Evolutionary conservation across 1,140 invertebrate genomes (phyloP).

Genomic region (Drosophila lacertosa): DNA sequence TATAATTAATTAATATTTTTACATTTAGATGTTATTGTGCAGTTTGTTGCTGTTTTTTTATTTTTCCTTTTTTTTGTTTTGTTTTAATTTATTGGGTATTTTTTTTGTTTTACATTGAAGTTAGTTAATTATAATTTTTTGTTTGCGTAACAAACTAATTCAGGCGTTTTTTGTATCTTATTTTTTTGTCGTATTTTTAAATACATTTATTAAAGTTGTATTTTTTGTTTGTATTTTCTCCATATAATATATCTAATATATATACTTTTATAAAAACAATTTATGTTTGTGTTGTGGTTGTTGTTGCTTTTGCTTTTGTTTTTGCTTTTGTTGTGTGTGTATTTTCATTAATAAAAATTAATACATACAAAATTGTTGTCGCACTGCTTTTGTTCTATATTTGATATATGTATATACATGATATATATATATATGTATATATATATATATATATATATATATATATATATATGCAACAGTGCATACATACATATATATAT

Average conservation of each 20-base stretch:
- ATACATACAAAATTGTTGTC: constrained; percentile 78
- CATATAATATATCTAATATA: constrained; percentile 52
- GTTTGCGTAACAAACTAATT: constrained; percentile 79
- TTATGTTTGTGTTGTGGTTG: constrained; percentile 65
- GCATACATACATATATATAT: constrained; percentile 38
- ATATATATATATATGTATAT: constrained; percentile 46
- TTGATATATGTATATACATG: constrained; percentile 47
- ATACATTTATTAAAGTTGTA: constrained; percentile 57
- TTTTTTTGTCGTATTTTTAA: constrained; percentile 50
- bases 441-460: constrained; percentile 56
- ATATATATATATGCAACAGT: constrained; percentile 45
- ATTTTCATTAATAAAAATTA: constrained; percentile 71
- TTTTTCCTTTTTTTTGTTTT: constrained; percentile 42
- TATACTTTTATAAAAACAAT: constrained; percentile 81
- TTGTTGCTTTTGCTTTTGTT: constrained; percentile 50
- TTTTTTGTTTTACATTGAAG: constrained; percentile 46
- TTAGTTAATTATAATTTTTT: constrained; percentile 54
- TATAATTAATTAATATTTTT: constrained; percentile 73
- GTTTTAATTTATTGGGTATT: constrained; percentile 30
- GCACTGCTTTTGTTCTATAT: constrained; percentile 55
- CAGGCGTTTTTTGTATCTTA: constrained; percentile 73
- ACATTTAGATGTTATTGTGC: constrained; percentile 83
- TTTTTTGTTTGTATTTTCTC: constrained; percentile 24
- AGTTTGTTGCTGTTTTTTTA: constrained; percentile 56
- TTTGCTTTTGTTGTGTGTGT: constrained; percentile 35